phyloP scores from a whole-genome alignment of 2,888 invertebrate genomes.

The Polietes domitor region DNA sequence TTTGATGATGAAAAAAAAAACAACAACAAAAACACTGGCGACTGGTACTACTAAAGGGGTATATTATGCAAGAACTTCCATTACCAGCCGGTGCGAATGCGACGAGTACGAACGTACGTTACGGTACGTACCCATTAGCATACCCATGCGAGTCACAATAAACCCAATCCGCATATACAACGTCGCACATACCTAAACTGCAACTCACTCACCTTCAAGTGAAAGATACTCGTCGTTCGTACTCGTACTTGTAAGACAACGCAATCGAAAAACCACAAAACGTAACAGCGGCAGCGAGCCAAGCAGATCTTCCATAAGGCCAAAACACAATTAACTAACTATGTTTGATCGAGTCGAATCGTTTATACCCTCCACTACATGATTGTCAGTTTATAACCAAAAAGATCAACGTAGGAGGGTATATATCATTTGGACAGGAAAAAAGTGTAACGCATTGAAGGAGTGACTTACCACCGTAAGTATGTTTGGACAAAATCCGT shows the following conservation, averaged over 20 bases:
- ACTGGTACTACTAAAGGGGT: slow-evolving; percentile 46
- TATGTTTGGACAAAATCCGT: too few relatives aligned
- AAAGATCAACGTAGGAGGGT: too few relatives aligned
- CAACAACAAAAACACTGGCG: too few relatives aligned
- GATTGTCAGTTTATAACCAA: too few relatives aligned
- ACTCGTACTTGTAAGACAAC: neutral
- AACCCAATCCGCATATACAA: neutral
- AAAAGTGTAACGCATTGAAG: too few relatives aligned
- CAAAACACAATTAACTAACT: slow-evolving; percentile 18
- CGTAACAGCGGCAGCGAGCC: neutral
- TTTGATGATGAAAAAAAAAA: slow-evolving; percentile 1
- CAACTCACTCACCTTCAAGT: neutral
- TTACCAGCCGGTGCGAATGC: slow-evolving; percentile 8
- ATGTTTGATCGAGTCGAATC: neutral
- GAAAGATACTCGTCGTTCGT: neutral
- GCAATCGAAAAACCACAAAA: neutral
- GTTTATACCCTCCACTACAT: neutral
- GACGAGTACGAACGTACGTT: neutral
- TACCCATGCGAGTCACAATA: neutral
- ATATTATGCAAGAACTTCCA: slow-evolving; percentile 63
- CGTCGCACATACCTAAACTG: neutral
- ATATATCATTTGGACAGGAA: too few relatives aligned
- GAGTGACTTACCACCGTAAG: too few relatives aligned
- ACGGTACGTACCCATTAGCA: neutral
- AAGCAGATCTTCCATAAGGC: slow-evolving; percentile 18